Conservation (phyloP, 2,797 vertebrate species). For the Sebastes diploproa region DNA sequence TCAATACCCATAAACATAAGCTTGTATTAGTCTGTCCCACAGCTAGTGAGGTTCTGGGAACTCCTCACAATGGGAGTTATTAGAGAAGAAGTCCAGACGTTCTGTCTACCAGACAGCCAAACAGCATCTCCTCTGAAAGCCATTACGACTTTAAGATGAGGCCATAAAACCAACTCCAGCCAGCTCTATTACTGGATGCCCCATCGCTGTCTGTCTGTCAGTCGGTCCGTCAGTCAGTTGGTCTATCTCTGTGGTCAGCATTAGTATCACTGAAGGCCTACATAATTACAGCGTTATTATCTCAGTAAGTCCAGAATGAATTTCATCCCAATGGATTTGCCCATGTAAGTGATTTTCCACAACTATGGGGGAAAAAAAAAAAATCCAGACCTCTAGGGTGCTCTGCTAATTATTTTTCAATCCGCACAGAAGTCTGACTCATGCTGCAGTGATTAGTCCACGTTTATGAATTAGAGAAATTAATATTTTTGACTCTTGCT, state of each 20-base stretch:
- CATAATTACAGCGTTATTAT: conserved; percentile 64
- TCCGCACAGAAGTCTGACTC: conserved; percentile 36
- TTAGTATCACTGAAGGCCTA: conserved; percentile 50
- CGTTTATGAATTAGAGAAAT: conserved; percentile 35
- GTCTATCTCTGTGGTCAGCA: conserved; percentile 41
- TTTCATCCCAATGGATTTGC: conserved; percentile 57
- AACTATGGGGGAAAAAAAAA: neutral
- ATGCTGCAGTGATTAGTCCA: conserved; percentile 35
- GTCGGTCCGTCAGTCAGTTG: conserved; percentile 19
- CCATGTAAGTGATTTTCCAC: conserved; percentile 64
- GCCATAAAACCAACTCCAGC: conserved; percentile 66
- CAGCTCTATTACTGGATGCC: conserved; percentile 54
- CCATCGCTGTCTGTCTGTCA: conserved; percentile 25
- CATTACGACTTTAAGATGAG: conserved; percentile 74
- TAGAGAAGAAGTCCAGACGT: conserved; percentile 66
- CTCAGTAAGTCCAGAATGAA: conserved; percentile 61
- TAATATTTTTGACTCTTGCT: conserved; percentile 29
- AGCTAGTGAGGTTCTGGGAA: conserved; percentile 69
- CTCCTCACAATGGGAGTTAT: conserved; percentile 48
- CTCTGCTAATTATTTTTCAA: conserved; percentile 67
- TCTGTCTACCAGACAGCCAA: conserved; percentile 69
- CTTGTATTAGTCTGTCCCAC: conserved; percentile 45
- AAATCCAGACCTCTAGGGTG: conserved; percentile 43
- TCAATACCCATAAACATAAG: conserved; percentile 56
- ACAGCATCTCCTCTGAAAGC: conserved; percentile 65